Conservation (phyloP, 2,888 invertebrate genomes). For the Drosophila monieri region DNA sequence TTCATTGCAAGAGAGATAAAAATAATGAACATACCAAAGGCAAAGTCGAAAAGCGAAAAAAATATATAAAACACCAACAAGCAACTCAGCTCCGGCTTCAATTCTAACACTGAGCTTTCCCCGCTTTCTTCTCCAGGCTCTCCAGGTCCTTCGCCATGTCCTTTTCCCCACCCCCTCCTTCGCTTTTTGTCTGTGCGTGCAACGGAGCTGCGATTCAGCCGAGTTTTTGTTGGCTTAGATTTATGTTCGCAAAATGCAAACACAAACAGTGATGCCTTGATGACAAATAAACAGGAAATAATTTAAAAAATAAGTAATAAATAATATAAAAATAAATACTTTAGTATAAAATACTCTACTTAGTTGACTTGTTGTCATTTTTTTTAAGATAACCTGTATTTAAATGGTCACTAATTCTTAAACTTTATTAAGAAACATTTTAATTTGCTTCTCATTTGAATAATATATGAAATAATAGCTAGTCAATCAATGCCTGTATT, state of each 20-base stretch:
- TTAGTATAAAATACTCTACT: too few species aligned
- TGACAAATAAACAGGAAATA: not conserved
- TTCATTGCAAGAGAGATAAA: constrained; percentile 81
- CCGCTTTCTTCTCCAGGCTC: not conserved
- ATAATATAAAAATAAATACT: not conserved
- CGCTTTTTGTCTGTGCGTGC: constrained; percentile 58
- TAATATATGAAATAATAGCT: not conserved
- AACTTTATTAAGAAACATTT: not conserved
- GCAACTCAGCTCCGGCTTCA: constrained; percentile 34
- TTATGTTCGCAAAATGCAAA: constrained; percentile 40
- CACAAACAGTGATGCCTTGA: constrained; percentile 4
- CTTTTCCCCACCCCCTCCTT: not conserved
- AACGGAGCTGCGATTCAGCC: constrained; percentile 57
- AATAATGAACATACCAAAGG: constrained; percentile 81
- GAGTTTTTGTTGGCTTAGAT: constrained; percentile 50
- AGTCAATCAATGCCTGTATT: not conserved
- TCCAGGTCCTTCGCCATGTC: not conserved
- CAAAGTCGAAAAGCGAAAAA: constrained; percentile 71
- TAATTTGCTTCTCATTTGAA: not conserved
- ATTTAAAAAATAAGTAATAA: not conserved
- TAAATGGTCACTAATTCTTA: not conserved
- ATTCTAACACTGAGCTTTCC: constrained; percentile 19
- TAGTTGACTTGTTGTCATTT: too few species aligned
- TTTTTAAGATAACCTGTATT: too few species aligned
- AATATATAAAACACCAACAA: constrained; percentile 42